phyloP scores from a whole-genome alignment of 2,797 vertebrate genomes.

The Avahi laniger region DNA sequence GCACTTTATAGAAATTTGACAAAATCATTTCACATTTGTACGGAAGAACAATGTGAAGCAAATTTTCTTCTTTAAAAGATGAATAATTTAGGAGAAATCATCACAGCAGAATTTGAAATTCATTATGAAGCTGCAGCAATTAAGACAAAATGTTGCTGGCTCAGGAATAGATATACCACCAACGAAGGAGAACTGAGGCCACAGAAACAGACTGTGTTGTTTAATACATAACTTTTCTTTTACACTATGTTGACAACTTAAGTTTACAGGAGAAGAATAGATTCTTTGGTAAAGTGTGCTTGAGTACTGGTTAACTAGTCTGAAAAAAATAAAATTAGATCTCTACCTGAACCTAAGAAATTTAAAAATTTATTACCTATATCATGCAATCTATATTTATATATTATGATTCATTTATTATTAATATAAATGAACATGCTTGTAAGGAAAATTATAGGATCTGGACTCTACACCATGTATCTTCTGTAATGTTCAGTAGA shows the following conservation, averaged over 20 bases:
- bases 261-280: neutral
- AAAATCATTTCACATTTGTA: neutral
- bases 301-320: neutral
- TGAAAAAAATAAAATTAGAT: neutral
- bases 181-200: accelerated
- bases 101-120: neutral
- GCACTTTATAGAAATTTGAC: neutral
- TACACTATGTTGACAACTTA: neutral
- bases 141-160: neutral
- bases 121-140: neutral
- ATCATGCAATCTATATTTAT: neutral
- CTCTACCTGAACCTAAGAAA: no score
- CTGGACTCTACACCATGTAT: no score
- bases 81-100: neutral
- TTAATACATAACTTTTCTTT: neutral
- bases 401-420: neutral
- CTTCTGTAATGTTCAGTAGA: neutral
- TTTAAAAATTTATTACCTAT: neutral
- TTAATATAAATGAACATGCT: neutral
- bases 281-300: neutral
- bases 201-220: accelerated
- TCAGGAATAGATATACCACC: neutral
- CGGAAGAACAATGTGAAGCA: neutral
- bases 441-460: neutral
- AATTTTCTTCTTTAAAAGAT: neutral